Base-by-base conservation (phyloP, 1,140 invertebrate genomes). In the Lepidurus packardi region DNA sequence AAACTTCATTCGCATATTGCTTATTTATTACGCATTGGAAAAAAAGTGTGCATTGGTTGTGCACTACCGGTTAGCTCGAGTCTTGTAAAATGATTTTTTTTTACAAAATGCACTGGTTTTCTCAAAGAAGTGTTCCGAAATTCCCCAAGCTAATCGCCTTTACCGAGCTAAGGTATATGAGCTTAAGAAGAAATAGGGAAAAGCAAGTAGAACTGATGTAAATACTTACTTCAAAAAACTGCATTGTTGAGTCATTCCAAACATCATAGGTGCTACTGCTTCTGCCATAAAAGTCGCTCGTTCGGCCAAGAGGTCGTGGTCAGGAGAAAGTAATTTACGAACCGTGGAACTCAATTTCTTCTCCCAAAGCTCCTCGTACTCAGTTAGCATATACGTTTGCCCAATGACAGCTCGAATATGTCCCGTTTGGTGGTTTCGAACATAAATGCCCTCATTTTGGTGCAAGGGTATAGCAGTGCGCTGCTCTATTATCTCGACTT, bases 371-470 rank as follows among this genome's bases (percentile, higher is more conserved):
- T 88, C 87, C 81, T 88, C 87, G 83, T 88, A 86, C 80, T 88
- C 85, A 42, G 83, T 87, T 16, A 88, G 79, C 87, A 88, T 88
- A 81, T 88, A 88, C 1, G 87, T 88, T 74, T 85, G 82, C 10
- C 87, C 87, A 76, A 84, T 85, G n/a, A 88, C 83, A 24, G 85
- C 84, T 75, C 87, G 82, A 13, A 87, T 86, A 81, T 86, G 84
- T 78, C 87, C 87, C 82, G 83, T 85, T 79, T 88, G 87, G 41
- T 87, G 84, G 81, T 88, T 85, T 47, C 87, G 78, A 74, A 88
- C 86, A 82, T 88, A 88, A 78, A 88, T 88, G 47, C 87, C 87
- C 82, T 88, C 87, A 82, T 87, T 88, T 78, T 87, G 86, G 83
- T 88, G 87, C 75, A 88, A 81, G 75, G 87, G 86, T 45, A 88